phyloP scores from a whole-genome alignment of 2,797 vertebrate species.

The Bradypus variegatus region DNA sequence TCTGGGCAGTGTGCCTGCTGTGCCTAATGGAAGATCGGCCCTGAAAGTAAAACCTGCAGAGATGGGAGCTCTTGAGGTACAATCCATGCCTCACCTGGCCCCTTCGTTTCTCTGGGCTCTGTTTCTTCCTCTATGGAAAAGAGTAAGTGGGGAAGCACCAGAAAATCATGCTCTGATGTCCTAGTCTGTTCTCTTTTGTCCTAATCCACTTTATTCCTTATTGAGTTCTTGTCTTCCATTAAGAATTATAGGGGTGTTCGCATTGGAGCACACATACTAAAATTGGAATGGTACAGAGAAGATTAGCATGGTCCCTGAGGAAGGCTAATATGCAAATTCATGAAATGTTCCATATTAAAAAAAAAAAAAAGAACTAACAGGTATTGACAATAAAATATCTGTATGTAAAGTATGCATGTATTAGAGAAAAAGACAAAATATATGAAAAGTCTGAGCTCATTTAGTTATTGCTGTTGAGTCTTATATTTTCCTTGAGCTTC shows the following conservation, averaged over 20 bases:
- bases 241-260: background rate
- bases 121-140: background rate
- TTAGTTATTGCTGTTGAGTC: background rate
- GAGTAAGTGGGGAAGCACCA: background rate
- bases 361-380: background rate
- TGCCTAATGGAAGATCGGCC: background rate
- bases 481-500: background rate
- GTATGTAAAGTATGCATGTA: background rate
- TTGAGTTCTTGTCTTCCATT: background rate
- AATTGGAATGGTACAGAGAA: no score
- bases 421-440: background rate
- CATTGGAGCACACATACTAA: no score
- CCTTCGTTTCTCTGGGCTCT: background rate
- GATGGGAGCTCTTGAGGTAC: background rate
- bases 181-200: background rate
- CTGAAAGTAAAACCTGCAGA: background rate
- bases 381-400: background rate
- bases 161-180: background rate
- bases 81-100: background rate
- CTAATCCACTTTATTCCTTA: background rate
- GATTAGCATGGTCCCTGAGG: no score
- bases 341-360: no score
- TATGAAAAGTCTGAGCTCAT: background rate
- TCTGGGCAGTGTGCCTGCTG: background rate
- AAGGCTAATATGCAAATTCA: no score